phyloP scores from a whole-genome alignment of 2,797 vertebrate species.

The Astyanax mexicanus region DNA sequence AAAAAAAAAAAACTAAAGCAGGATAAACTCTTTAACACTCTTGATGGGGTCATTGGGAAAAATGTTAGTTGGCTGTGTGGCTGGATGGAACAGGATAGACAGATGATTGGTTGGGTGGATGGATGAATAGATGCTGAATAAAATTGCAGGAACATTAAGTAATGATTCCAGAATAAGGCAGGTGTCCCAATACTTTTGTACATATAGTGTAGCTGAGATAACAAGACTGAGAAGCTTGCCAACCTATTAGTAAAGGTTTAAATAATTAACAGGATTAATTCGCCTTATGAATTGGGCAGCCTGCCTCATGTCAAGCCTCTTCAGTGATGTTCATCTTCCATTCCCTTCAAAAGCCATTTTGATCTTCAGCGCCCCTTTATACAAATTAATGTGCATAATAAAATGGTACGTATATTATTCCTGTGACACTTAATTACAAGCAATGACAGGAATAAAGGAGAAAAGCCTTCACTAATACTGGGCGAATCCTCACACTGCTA shows the following conservation, averaged over 20 bases:
- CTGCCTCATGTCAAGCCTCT: slow-evolving; percentile 4
- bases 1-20: no score
- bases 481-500: neutral
- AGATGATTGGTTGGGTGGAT: no score
- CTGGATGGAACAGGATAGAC: no score
- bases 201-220: no score
- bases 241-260: slow-evolving; percentile 8
- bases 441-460: slow-evolving; percentile 17
- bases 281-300: slow-evolving; percentile 27
- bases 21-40: no score
- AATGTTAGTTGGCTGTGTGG: no score
- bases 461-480: slow-evolving; percentile 10
- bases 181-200: no score
- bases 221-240: neutral
- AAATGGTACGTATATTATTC: slow-evolving; percentile 30
- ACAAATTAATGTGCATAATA: slow-evolving; percentile 30
- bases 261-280: slow-evolving; percentile 39
- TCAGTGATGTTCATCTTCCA: slow-evolving; percentile 21
- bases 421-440: slow-evolving; percentile 30
- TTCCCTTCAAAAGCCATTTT: slow-evolving; percentile 25
- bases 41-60: no score
- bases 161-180: no score
- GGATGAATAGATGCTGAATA: no score
- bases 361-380: slow-evolving; percentile 31
- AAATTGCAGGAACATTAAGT: no score